Base-by-base conservation (phyloP, 2,113 vertebrate species). In the Haemorhous mexicanus region DNA sequence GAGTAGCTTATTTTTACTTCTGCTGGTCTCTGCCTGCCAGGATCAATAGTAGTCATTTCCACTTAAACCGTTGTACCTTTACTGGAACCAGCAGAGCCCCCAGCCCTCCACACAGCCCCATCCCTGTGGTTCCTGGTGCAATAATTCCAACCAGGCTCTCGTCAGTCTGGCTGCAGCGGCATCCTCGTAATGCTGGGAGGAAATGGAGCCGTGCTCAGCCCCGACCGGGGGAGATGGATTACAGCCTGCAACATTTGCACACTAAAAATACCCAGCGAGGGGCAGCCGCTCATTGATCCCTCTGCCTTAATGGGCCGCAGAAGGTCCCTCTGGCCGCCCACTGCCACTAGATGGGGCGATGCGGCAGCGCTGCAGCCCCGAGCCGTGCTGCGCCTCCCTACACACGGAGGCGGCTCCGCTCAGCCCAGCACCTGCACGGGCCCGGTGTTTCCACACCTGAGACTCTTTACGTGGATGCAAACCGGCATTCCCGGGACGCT, bases 1-100 rank as follows among this genome's bases (percentile, higher is more conserved):
- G 97, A 97, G 93, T 92, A 75, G 90, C 90, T 97, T 97, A 96
- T 97, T 97, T 97, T 97, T 96, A 97, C 96, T 97, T 95, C 84
- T 96, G 89, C 92, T 96, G 95, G 66, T 41, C 68, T 81, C 68
- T 90, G 93, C 92, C 90, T 96, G 95, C 96, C 95, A 95, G 55
- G 95, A 97, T 97, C 97, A 73, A 97, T 97, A 97, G 52, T 95
- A 96, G 96, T 96, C 95, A 94, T 95, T 97, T 97, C 95, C 94
- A 97, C 97, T 96, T 96, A 96, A 96, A 97, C 94, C 63, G 37
- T 75, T 85, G 87, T 82, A 70, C 94, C 95, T 97, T 97, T 97
- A 96, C 97, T 96, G 96, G 96, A 97, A 97, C 87, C 70, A 89
- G 74, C 87, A 27, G 59, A 50, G 72, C 77, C 33, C 85, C 91